Base-by-base conservation (phyloP, 2,113 vertebrate species). In the Onychostruthus taczanowskii region DNA sequence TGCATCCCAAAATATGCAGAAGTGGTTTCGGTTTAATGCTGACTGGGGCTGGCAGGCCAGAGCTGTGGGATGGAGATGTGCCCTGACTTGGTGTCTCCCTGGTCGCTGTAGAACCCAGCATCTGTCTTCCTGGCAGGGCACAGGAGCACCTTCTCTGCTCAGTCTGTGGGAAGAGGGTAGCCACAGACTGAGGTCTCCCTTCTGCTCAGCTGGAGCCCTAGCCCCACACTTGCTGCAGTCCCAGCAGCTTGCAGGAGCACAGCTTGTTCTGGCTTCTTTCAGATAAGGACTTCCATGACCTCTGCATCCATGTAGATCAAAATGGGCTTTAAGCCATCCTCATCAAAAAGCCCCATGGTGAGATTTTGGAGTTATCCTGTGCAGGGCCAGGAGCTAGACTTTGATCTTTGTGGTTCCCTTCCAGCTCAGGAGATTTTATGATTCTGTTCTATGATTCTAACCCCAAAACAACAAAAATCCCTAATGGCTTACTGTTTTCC, bases 81-180 rank as follows among this genome's bases (percentile, higher is more conserved):
- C 18, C 75, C 69, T 84, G 35, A 20, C 13, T 76, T 82, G 68
- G 46, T 14, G 6, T 43, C 22, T 75, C 24, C 37, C n/a, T 64
- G 90, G 55, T 46, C 1, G 2, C 20, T 37, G 5, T 0, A 5
- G 85, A 61, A 70, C 47, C 24, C 53, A 15, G 68, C 18, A 39
- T 7, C 50, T 63, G 10, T 74, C 15, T 9, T 33, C 30, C 1
- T 0, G 1, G 30, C n/a, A 66, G 64, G 77, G 49, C 1, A 1
- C 46, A 27, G 46, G 46, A 19, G 47, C 13, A 58, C 31, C 47
- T 35, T 30, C 56, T 63, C 55, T 5, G 4, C 15, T 46, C 12
- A 3, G 10, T 16, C 39, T 28, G 5, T 37, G 37, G n/a, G 43
- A 44, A 16, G 55, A 30, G 11, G 35, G 13, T 7, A 16, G 33